These are phyloP conservation scores for Brachionus asplanchnoidis DNA, from an alignment of 1,140 invertebrate species.

Conservation along the genomic window DNA sequence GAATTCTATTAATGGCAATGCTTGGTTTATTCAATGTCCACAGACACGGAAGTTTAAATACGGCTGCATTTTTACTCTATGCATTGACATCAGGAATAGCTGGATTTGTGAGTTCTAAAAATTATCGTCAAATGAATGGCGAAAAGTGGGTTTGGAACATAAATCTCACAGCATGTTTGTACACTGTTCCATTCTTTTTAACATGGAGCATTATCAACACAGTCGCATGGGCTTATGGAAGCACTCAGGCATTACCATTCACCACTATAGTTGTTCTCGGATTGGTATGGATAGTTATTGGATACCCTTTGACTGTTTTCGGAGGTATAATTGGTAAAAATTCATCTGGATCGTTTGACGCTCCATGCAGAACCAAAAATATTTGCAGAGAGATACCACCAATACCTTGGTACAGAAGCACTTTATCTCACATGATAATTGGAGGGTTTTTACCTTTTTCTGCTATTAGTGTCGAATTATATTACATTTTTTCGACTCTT, in stretches of 20 bases:
- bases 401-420: slow-evolving; percentile 59
- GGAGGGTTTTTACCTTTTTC: slow-evolving; percentile 62
- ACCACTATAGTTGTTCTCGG: slow-evolving; percentile 59
- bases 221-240: slow-evolving; percentile 60
- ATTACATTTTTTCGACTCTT: slow-evolving; percentile 62
- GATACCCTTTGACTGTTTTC: slow-evolving; percentile 60
- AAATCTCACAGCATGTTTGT: slow-evolving; percentile 59
- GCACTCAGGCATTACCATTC: slow-evolving; percentile 61
- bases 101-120: slow-evolving; percentile 58
- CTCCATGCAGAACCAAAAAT: slow-evolving; percentile 60
- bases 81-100: slow-evolving; percentile 61
- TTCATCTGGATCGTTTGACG: slow-evolving; percentile 57
- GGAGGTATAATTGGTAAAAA: slow-evolving; percentile 62
- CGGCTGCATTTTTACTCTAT: slow-evolving; percentile 59
- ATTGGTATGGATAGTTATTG: slow-evolving; percentile 60
- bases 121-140: slow-evolving; percentile 59
- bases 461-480: slow-evolving; percentile 62
- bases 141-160: slow-evolving; percentile 61
- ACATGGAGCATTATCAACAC: slow-evolving; percentile 60
- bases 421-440: slow-evolving; percentile 58
- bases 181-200: slow-evolving; percentile 60
- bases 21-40: slow-evolving; percentile 61
- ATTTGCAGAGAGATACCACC: slow-evolving; percentile 60
- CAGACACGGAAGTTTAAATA: slow-evolving; percentile 59
- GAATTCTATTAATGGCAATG: slow-evolving; percentile 59